phyloP scores from a whole-genome alignment of 2,888 invertebrate species.

The Amphipyra tragopoginis region DNA sequence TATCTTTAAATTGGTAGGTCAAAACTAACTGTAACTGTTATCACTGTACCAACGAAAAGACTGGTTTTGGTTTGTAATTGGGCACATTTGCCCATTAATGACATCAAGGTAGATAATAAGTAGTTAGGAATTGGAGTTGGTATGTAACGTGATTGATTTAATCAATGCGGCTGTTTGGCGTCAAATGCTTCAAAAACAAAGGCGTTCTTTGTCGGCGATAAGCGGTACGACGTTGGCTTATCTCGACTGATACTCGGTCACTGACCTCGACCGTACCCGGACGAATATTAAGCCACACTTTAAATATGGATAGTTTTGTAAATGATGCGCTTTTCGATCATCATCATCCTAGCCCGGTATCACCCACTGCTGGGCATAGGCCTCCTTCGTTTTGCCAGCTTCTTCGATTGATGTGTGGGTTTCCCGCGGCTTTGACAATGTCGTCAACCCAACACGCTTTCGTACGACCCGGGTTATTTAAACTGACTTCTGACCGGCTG shows the following conservation, averaged over 20 bases:
- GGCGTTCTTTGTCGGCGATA: conserved; percentile 85
- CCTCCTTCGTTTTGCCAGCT: no score
- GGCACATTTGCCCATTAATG: conserved; percentile 19
- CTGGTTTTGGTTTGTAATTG: conserved; percentile 18
- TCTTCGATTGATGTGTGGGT: no score
- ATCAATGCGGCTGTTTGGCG: conserved; percentile 74
- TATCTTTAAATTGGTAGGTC: conserved; percentile 1
- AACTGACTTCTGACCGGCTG: no score
- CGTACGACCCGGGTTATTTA: no score
- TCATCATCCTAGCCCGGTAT: no score
- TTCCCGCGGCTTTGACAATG: no score
- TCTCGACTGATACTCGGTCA: conserved; percentile 85
- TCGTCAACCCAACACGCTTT: no score
- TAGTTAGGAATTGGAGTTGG: conserved; percentile 39
- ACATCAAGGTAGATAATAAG: conserved; percentile 20
- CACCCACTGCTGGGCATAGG: no score
- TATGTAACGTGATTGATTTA: conserved; percentile 72
- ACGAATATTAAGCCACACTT: conserved; percentile 65
- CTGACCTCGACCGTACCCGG: conserved; percentile 77
- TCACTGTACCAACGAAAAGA: conserved; percentile 7
- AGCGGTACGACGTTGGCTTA: conserved; percentile 82
- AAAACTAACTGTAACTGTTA: conserved; percentile 17
- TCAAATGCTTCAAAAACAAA: conserved; percentile 85
- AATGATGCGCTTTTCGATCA: conserved; percentile 15
- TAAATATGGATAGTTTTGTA: conserved; percentile 51